A percentile compares a stretch with the other conserved stretches of the same genome.
Evolutionary conservation across 2,113 vertebrate species (phyloP).

Genomic region (Hippocampus comes): DNA sequence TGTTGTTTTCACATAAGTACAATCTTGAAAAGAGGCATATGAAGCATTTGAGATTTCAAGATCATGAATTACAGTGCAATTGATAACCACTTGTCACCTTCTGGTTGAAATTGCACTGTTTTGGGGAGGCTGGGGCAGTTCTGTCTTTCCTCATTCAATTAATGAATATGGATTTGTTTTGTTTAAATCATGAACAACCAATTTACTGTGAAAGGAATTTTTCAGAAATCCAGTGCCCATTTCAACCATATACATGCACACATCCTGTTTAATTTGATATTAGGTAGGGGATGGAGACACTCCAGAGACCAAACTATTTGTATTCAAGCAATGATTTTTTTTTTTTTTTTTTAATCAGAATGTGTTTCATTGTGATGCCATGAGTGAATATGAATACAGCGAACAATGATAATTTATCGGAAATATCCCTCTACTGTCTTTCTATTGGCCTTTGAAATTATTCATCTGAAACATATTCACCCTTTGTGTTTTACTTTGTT

Average conservation of each 20-base stretch:
- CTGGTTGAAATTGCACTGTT: not conserved
- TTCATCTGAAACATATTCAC: not conserved
- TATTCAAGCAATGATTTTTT: not conserved
- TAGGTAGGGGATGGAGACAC: not conserved
- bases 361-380: not conserved
- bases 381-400: not conserved
- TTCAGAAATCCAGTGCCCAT: not conserved
- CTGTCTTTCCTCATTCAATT: not conserved
- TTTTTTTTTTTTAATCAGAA: not conserved
- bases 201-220: not conserved
- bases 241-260: not conserved
- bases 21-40: not conserved
- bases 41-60: too few relatives aligned
- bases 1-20: not conserved
- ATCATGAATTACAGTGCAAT: not conserved
- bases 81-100: not conserved
- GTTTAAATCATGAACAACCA: not conserved
- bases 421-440: not conserved
- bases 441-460: not conserved
- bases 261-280: not conserved
- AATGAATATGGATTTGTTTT: not conserved
- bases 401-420: not conserved
- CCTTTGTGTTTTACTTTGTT: not conserved
- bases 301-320: not conserved
- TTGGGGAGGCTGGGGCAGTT: not conserved